Conservation (phyloP, 2,888 invertebrate species). For the Leuctra nigra region DNA sequence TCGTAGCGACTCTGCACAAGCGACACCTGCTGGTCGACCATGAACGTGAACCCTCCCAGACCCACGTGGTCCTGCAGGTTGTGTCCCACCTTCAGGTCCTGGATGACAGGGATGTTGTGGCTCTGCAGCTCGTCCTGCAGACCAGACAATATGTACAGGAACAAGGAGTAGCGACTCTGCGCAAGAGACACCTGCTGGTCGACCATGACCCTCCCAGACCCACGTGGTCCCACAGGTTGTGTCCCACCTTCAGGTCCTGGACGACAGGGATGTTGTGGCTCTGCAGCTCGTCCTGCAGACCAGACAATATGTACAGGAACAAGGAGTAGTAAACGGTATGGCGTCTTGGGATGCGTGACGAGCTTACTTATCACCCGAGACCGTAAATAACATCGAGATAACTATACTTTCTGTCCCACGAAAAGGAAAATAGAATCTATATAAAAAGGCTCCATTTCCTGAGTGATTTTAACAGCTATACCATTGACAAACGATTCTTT, state of each 20-base stretch:
- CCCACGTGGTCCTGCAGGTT: slow-evolving; percentile 89
- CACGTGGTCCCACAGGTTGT: slow-evolving; percentile 85
- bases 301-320: no score
- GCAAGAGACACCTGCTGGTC: slow-evolving; percentile 73
- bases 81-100: slow-evolving; percentile 70
- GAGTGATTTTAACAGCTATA: no score
- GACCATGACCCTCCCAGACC: slow-evolving; percentile 72
- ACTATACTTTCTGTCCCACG: no score
- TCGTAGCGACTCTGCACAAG: slow-evolving; percentile 74
- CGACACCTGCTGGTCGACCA: slow-evolving; percentile 69
- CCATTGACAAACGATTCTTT: no score
- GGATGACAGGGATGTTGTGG: slow-evolving; percentile 69
- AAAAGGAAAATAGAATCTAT: no score
- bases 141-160: no score
- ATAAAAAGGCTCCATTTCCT: no score
- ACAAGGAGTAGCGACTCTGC: slow-evolving; percentile 58
- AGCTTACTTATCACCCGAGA: no score
- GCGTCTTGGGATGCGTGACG: no score
- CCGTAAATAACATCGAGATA: no score
- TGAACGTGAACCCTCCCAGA: slow-evolving; percentile 75
- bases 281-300: slow-evolving; percentile 55
- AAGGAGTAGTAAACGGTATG: no score
- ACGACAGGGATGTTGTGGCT: slow-evolving; percentile 71
- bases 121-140: slow-evolving; percentile 50
- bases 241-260: slow-evolving; percentile 70